Conservation (phyloP, 2,888 invertebrate species). For the Scrobipalpa atriplicella region DNA sequence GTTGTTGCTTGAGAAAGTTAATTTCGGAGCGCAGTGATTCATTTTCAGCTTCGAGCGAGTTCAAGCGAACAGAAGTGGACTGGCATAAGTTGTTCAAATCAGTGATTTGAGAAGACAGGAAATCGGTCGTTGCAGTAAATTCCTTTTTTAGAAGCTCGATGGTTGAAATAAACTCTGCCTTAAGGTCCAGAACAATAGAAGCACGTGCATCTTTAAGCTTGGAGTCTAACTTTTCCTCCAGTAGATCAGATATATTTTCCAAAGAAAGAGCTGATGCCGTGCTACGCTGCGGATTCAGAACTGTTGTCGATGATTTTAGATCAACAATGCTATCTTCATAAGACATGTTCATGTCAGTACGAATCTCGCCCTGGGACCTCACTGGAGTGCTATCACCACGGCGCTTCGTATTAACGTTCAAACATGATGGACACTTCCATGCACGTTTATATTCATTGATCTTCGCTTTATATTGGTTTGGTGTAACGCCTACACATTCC, state of each 20-base stretch:
- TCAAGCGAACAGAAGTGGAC: not conserved
- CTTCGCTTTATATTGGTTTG: not conserved
- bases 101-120: not conserved
- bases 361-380: too few species aligned
- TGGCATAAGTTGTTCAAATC: not conserved
- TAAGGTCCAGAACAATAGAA: not conserved
- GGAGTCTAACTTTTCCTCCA: not conserved
- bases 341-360: not conserved
- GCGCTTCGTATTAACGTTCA: not conserved
- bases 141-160: not conserved
- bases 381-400: too few species aligned
- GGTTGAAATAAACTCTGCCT: not conserved
- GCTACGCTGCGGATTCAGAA: too few species aligned
- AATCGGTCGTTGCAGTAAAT: not conserved
- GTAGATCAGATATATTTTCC: not conserved
- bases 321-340: not conserved
- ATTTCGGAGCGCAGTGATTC: not conserved
- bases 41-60: not conserved
- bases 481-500: not conserved
- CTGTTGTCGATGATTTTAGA: not conserved
- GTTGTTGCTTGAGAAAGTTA: not conserved
- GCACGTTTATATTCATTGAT: not conserved
- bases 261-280: not conserved
- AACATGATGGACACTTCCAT: slow-evolving; percentile 1
- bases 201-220: not conserved